Base-by-base conservation (phyloP, 2,888 invertebrate species). In the Acleris laterana region DNA sequence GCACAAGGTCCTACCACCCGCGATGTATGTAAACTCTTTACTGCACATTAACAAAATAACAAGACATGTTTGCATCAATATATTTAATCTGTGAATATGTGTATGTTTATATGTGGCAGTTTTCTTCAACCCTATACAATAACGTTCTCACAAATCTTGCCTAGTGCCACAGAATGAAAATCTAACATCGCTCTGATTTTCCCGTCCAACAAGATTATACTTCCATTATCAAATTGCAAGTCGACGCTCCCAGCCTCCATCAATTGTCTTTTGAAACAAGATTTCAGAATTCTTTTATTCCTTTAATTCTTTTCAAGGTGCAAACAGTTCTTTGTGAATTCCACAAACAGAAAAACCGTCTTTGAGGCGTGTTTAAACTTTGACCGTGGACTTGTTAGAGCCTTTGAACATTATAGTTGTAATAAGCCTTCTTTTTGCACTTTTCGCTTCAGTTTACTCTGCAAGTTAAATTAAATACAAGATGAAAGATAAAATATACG, bases 281-380 rank as follows among this genome's bases (percentile, higher is more conserved):
- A 42, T 57, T 63, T 50, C 7, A 20, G 16, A n/a, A 50, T 56
- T 28, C 46, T 63, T 51, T 57, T 20, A 57, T 44, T 28, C 48
- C 13, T 22, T 32, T 32, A 52, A 58, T 59, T 59, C 46, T 38
- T 53, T 38, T n/a, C 42, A 28, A 49, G 49, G 64, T 58, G 57
- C 55, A 65, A 55, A 44, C 48, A 64, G 59, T 22, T 38, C 59
- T 64, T 55, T 55, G 42, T 55, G 49, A 59, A 63, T 58, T 60
- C 7, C 19, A 55, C 44, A 50, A 60, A 59, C 52, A 13, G 53
- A 46, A 60, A 42, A 42, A 55, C 17, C 11, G 55, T 20, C n/a
- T 63, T 63, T 63, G 49, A 44, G 16, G 48, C 42, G 48, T 42
- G 46, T 59, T 59, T 22, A 52, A 38, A 44, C 46, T 38, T 20